Evolutionary conservation across 2,888 invertebrate genomes (phyloP).

Genomic region (Tachina grossa): DNA sequence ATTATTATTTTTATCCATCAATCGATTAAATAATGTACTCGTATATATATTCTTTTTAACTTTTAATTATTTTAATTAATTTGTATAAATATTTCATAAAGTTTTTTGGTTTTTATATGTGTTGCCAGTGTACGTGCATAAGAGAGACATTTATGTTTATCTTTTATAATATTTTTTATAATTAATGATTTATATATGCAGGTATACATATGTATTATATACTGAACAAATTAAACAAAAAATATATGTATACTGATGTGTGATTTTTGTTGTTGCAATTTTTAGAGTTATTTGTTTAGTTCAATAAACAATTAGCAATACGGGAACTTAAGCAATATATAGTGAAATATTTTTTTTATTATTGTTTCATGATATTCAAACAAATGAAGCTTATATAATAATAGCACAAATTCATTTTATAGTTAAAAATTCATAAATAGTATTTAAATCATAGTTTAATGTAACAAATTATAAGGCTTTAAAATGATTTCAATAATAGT

Average conservation of each 20-base stretch:
- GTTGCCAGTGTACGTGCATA: conserved; percentile 63
- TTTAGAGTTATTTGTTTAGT: conserved; percentile 23
- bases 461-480: neutral
- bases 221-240: conserved; percentile 2
- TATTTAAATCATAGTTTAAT: neutral
- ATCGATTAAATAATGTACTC: conserved; percentile 60
- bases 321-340: conserved; percentile 29
- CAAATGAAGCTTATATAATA: conserved; percentile 60
- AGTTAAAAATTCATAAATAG: conserved; percentile 7
- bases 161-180: conserved; percentile 32
- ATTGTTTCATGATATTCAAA: neutral
- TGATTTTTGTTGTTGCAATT: conserved; percentile 5
- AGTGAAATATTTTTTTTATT: conserved; percentile 7
- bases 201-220: conserved; percentile 14
- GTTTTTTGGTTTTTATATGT: conserved; percentile 22
- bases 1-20: conserved; percentile 51
- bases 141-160: conserved; percentile 58
- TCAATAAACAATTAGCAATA: conserved; percentile 43
- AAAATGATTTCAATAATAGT: neutral
- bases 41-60: conserved; percentile 39
- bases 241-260: conserved; percentile 14
- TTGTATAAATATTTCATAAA: conserved; percentile 63
- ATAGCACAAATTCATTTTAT: conserved; percentile 66
- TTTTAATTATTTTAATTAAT: conserved; percentile 41
- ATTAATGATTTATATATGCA: conserved; percentile 13